Percentiles rank a stretch among this genome's conserved stretches.
Evolutionary conservation across 2,113 vertebrate species (phyloP).

Genomic region (Anguilla rostrata): DNA sequence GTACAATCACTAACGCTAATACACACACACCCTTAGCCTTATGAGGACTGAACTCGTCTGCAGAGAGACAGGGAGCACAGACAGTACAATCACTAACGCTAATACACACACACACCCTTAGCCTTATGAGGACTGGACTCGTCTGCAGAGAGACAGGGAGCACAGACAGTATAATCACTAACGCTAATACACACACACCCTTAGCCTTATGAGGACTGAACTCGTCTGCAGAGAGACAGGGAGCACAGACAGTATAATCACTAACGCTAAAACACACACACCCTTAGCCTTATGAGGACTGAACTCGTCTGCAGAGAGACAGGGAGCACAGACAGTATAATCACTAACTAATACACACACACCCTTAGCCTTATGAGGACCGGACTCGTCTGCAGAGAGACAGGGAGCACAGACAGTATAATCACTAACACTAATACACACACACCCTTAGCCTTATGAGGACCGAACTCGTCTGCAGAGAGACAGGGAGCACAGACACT

Average conservation of each 20-base stretch:
- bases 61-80: neutral
- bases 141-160: too few relatives aligned
- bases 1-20: neutral
- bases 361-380: neutral
- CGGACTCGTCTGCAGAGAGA: neutral
- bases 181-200: neutral
- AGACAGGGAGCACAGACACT: too few relatives aligned
- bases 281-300: too few relatives aligned
- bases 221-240: neutral
- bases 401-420: neutral
- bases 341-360: neutral
- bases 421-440: neutral
- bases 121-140: too few relatives aligned
- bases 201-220: neutral
- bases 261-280: too few relatives aligned
- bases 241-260: neutral
- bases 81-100: neutral
- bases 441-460: neutral
- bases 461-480: too few relatives aligned
- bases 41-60: too few relatives aligned
- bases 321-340: too few relatives aligned
- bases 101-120: too few relatives aligned
- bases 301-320: too few relatives aligned
- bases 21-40: neutral
- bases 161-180: too few relatives aligned